Conservation (phyloP, 1,140 invertebrate genomes). For the Stenopsyche tienmushanensis region DNA sequence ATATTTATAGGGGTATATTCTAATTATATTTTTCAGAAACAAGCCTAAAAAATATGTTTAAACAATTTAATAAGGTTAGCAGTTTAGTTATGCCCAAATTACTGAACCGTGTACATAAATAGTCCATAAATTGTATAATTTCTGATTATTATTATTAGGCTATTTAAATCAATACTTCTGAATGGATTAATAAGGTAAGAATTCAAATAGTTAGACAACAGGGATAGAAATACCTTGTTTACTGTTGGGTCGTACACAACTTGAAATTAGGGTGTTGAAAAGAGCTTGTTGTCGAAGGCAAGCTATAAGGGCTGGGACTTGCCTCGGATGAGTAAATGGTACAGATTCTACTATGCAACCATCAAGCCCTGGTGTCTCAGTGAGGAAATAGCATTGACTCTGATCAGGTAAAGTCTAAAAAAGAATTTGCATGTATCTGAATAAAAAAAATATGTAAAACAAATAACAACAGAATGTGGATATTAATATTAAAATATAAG, state of each 20-base stretch:
- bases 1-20: too few species aligned
- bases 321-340: conserved; percentile 90
- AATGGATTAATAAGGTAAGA: conserved; percentile 10
- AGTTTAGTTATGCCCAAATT: too few species aligned
- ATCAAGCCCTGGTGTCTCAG: conserved; percentile 74
- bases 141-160: too few species aligned
- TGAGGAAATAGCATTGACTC: conserved; percentile 91
- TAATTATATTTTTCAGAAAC: too few species aligned
- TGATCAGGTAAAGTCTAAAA: conserved; percentile 86
- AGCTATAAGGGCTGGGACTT: conserved; percentile 86
- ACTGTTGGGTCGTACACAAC: conserved; percentile 79
- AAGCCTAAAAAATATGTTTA: too few species aligned
- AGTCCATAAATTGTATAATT: too few species aligned
- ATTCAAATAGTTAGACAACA: not conserved
- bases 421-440: not conserved
- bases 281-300: conserved; percentile 86
- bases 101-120: too few species aligned
- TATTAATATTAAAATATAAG: conserved; percentile 14
- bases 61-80: too few species aligned
- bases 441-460: not conserved
- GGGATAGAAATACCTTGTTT: conserved; percentile 62
- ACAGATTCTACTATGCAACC: conserved; percentile 81
- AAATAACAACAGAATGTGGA: not conserved
- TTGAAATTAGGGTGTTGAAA: conserved; percentile 86
- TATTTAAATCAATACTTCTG: not conserved